Evolutionary conservation across 2,113 vertebrate genomes (phyloP), one percentile per base, ranked within the genome.

Genomic region (Upupa epops): DNA sequence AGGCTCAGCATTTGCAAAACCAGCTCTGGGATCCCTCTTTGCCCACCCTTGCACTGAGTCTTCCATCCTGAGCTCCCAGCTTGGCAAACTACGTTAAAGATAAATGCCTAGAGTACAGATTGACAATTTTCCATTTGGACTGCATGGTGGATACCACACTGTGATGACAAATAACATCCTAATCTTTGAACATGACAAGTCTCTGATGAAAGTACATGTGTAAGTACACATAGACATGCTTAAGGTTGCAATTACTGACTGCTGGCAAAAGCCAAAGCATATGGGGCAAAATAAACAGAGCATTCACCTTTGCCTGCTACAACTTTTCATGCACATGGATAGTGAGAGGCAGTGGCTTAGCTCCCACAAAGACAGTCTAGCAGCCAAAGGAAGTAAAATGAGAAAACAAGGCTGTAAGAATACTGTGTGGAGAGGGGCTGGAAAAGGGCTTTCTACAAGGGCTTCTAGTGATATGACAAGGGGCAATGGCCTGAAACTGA

Each of bases 61-160:
- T 86, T 46, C 45, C 19, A 26, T 45, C 25, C 36, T 56, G 19
- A 26, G 49, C 58, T 82, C 29, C 26, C 54, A 85, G 54, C 9
- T 31, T 86, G 11, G 28, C 10, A 69, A 83, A 78, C 20, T 12
- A 8, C 8, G 8, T 37, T 25, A 8, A 37, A 92, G 37, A 31
- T 76, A 61, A 75, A 78, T 2, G 4, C 29, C 52, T 8, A 22
- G 17, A 18, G 64, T 36, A 63, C 7, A 34, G 34, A 45, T 29
- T 32, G 58, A 37, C 11, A 18, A 64, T 88, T 74, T 64, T 72
- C 8, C 10, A 9, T 54, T 81, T 72, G n/a, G 31, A 22, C 21
- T 18, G 13, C 17, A 36, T 0, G 0, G 25, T 48, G 29, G 46
- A 11, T 81, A 11, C 25, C 45, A 54, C 21, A 9, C 5, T n/a